Conservation (phyloP, 2,113 vertebrate genomes). For the Platycercus adscitus region DNA sequence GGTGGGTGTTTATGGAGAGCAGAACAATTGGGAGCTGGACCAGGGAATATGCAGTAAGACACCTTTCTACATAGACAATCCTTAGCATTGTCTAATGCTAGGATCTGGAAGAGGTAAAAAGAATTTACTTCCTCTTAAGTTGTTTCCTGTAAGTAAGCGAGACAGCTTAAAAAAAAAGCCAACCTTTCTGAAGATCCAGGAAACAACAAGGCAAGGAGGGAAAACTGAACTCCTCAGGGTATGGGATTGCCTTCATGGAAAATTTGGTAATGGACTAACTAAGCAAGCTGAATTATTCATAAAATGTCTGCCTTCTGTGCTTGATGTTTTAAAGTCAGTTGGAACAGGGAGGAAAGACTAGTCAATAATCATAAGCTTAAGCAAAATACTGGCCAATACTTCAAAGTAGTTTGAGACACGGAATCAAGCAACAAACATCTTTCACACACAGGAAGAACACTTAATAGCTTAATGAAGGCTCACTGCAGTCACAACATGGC, state of each 20-base stretch:
- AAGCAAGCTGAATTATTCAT: background rate
- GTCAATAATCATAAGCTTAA: background rate
- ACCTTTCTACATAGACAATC: background rate
- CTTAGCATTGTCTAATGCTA: background rate
- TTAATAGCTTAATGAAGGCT: conserved; percentile 13
- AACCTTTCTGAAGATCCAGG: background rate
- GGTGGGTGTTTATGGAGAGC: background rate
- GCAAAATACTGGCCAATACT: background rate
- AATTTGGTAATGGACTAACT: background rate
- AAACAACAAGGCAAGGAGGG: background rate
- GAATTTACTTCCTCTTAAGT: background rate
- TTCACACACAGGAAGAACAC: background rate
- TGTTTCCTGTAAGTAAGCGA: background rate
- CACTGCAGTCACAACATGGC: background rate
- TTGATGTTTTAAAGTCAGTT: background rate
- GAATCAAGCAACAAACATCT: background rate
- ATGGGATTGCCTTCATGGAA: background rate
- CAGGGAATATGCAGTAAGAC: background rate
- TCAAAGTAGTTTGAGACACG: conserved; percentile 7
- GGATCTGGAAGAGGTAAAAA: background rate
- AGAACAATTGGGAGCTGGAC: background rate
- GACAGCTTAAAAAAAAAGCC: background rate
- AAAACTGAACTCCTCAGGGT: background rate
- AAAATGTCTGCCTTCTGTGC: background rate
- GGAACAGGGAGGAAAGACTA: conserved; percentile 2